phyloP scores from a whole-genome alignment of 2,113 vertebrate species.

The Pelecanoides urinatrix region DNA sequence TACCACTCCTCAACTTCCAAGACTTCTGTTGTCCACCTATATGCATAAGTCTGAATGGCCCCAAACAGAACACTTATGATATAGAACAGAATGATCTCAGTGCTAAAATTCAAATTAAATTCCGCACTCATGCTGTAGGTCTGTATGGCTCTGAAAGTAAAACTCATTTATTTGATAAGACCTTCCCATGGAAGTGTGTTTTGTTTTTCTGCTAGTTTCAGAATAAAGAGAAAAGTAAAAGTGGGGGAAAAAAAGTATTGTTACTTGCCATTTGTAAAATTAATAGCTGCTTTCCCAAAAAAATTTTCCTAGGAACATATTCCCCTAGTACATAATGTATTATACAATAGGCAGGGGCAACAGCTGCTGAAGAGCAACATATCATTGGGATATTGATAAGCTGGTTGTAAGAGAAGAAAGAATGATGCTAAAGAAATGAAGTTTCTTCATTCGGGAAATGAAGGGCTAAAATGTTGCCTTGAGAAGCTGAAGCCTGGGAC shows the following conservation, averaged over 20 bases:
- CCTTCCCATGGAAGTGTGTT: background rate
- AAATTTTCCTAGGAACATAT: background rate
- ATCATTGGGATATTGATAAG: background rate
- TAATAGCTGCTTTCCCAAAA: background rate
- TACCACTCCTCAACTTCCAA: background rate
- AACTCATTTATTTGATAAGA: background rate
- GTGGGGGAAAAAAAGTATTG: accelerated
- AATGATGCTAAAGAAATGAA: background rate
- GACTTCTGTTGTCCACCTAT: background rate
- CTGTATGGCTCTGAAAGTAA: background rate
- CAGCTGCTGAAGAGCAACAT: background rate
- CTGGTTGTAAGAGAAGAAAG: background rate
- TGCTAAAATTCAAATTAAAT: background rate
- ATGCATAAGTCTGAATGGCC: background rate
- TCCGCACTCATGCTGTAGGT: accelerated
- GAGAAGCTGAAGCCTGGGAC: background rate
- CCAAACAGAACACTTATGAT: background rate
- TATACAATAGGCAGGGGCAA: background rate
- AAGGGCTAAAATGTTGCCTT: background rate
- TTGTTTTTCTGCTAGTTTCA: background rate
- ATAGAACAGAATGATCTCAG: background rate
- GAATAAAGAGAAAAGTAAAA: background rate
- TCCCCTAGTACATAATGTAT: accelerated
- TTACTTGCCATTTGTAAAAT: background rate
- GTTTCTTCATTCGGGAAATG: background rate